Base-by-base conservation (phyloP, 30 jellyfish, hydroid and myxozoan species). In the Turritopsis rubra region DNA sequence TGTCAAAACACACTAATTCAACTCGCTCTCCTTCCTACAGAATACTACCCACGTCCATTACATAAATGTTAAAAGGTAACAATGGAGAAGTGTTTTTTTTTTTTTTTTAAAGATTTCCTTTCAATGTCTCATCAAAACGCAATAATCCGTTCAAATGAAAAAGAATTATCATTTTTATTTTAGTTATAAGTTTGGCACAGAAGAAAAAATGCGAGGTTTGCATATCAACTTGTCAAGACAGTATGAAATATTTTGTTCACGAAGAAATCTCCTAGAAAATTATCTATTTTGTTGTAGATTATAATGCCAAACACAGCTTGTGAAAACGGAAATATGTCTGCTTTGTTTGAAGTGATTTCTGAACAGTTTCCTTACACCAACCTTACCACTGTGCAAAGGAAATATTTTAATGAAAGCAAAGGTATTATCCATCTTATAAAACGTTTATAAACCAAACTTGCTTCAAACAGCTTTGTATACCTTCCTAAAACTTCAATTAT, bases 221-320 rank as follows among this genome's bases (percentile, higher is more conserved):
- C 7, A 26, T 0, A 24, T 20, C 19, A 27, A 0, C 8, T 20
- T 78, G 18, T 41, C 0, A 16, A 7, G 16, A 7, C 77, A 7
- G 77, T 68, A n/a, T n/a, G n/a, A n/a, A n/a, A n/a, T n/a, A n/a
- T n/a, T n/a, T n/a, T 41, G 9, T 41, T 41, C 60, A 41, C 13
- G 9, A n/a, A 41, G 60, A 41, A 41, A 3, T 41, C 13, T 41
- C 60, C 5, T 5, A 3, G 60, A 41, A 41, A 41, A 13, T 41
- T 41, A 3, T 41, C 9, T 41, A 18, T 68, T 0, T 68, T 17
- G 19, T 27, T 28, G 7, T 76, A 91, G 98, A 82, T 91, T 31
- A 20, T 91, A 21, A 82, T 91, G 96, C 98, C 98, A 28, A 91
- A 89, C 90, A 91, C 98, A 7, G 91, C 96, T 28, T 91, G 96